Base-by-base conservation (phyloP, 2,888 invertebrate genomes). In the Callimorpha dominula region DNA sequence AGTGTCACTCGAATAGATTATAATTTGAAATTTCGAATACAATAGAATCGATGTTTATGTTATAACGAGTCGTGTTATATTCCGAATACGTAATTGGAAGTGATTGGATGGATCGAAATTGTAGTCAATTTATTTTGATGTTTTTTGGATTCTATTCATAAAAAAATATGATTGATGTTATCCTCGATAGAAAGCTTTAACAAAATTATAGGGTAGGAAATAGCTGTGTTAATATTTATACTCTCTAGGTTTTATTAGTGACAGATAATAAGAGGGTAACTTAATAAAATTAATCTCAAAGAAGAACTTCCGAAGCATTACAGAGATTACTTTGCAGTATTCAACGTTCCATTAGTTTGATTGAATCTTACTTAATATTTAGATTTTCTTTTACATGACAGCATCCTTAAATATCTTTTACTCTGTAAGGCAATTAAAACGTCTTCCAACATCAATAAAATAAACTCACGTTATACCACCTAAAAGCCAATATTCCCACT, bases 11-110 rank as follows among this genome's bases (percentile, higher is more conserved):
- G 81, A 81, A 82, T 82, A 81, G 84, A 87, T 87, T 87, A 85
- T 79, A 85, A 87, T 87, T 85, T 81, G 79, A 85, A 85, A 84
- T 87, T 87, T 85, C 81, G 80, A 85, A 85, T 83, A 89, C 90
- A 90, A 89, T 89, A 78, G 85, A 81, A 82, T 82, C 81, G 76
- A 82, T 81, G 70, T 79, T 78, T 82, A 77, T 78, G 79, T 81
- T 79, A 78, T 81, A 80, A 80, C 78, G 80, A 81, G 78, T 79
- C 71, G 78, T 72, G 68, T 78, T 80, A 79, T 79, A 81, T 78
- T 68, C 66, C 60, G 89, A 86, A 88, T 88, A 81, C 77, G 67
- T 87, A 84, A 89, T 89, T 86, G 86, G 83, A 74, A 73, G 70
- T 77, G 79, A 82, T 79, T 79, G 78, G 78, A 71, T 80, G 80